These are phyloP conservation scores for Stramonita haemastoma DNA, from an alignment of 2,888 invertebrate species.

Conservation along the genomic window DNA sequence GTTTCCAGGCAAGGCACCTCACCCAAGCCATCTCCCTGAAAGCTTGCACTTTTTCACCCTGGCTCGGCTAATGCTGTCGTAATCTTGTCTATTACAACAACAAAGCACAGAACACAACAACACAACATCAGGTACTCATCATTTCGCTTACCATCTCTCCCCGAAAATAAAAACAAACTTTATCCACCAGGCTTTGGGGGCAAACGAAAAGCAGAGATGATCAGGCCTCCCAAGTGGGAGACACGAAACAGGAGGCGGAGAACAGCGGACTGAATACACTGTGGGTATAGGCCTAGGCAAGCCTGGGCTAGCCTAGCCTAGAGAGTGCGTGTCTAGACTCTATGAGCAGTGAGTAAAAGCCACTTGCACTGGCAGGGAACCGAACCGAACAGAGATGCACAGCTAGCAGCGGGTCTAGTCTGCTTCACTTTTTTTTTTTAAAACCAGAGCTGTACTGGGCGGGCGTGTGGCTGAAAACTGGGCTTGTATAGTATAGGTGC, in stretches of 20 bases:
- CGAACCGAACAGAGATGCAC: slow-evolving; percentile 13
- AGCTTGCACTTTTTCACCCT: too few species aligned
- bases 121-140: background rate
- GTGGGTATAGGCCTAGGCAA: background rate
- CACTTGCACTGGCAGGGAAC: slow-evolving; percentile 21
- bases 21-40: too few species aligned
- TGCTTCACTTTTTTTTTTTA: background rate
- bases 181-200: background rate
- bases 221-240: background rate
- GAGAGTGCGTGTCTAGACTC: background rate
- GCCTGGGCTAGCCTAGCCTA: too few species aligned
- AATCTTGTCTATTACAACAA: too few species aligned
- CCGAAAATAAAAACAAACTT: background rate
- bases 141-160: slow-evolving; percentile 11
- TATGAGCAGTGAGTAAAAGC: background rate
- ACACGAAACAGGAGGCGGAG: background rate
- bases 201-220: slow-evolving; percentile 7
- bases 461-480: background rate
- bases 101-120: too few species aligned
- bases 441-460: background rate
- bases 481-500: too few species aligned
- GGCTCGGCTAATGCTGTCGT: too few species aligned
- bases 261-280: background rate
- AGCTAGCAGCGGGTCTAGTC: background rate
- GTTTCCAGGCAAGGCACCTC: too few species aligned